Evolutionary conservation across 2,888 invertebrate species (phyloP).

Genomic region (Ornithoptera priamus): DNA sequence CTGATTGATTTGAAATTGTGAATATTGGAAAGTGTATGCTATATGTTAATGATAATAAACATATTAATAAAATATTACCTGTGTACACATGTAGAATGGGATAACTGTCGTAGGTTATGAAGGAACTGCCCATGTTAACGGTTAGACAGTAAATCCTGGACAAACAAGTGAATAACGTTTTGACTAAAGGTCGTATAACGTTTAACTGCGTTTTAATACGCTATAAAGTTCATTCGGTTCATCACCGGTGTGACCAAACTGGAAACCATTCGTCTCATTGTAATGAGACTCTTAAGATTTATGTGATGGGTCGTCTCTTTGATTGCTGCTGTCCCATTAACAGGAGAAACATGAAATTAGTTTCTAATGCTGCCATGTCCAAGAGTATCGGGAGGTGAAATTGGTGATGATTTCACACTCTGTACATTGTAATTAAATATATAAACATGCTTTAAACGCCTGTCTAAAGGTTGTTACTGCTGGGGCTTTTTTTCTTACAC

Average conservation of each 20-base stretch:
- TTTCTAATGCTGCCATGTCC: not conserved
- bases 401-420: not conserved
- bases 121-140: not conserved
- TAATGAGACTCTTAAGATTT: slow-evolving; percentile 19
- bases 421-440: too few species aligned
- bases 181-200: slow-evolving; percentile 33
- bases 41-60: not conserved
- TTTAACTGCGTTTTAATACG: slow-evolving; percentile 23
- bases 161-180: slow-evolving; percentile 14
- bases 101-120: not conserved
- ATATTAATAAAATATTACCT: not conserved
- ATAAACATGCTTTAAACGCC: too few species aligned
- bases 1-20: not conserved
- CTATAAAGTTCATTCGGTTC: slow-evolving; percentile 7
- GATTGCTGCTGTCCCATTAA: not conserved
- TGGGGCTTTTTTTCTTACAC: too few species aligned
- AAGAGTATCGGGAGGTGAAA: not conserved
- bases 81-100: not conserved
- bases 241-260: not conserved
- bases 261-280: slow-evolving; percentile 11
- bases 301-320: not conserved
- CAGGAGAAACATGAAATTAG: not conserved
- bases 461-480: too few species aligned
- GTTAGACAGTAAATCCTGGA: slow-evolving; percentile 14
- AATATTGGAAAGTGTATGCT: not conserved